Evolutionary conservation across 92 coral and sea anemone species (phyloP).

Genomic region (Siderastrea siderea): DNA sequence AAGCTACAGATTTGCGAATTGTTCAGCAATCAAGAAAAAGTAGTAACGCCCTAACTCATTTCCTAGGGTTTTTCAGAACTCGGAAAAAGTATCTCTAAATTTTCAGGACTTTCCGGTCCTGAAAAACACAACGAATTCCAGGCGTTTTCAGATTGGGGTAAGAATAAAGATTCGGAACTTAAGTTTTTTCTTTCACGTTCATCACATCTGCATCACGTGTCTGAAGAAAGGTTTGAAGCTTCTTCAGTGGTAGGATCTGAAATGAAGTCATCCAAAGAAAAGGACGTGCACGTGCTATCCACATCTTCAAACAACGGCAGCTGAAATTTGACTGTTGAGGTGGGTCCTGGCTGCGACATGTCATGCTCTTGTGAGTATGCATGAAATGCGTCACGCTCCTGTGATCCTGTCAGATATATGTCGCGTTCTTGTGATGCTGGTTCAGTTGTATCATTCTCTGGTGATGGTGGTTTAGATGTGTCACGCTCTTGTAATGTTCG

Average conservation of each 20-base stretch:
- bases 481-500: background rate
- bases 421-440: constrained; percentile 1
- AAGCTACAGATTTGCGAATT: too few species aligned
- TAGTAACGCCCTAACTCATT: too few species aligned
- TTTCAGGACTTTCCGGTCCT: background rate
- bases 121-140: background rate
- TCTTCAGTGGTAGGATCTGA: constrained; percentile 33
- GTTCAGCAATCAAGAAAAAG: too few species aligned
- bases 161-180: too few species aligned
- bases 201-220: background rate
- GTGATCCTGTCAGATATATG: background rate
- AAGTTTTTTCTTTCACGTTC: background rate
- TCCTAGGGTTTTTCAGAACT: background rate
- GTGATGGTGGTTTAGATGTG: background rate
- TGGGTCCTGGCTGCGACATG: background rate
- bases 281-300: constrained; percentile 56
- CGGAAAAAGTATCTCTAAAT: background rate
- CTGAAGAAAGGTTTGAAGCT: background rate
- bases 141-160: background rate
- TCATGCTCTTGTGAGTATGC: background rate
- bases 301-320: constrained; percentile 80
- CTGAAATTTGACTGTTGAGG: constrained; percentile 11
- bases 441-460: background rate
- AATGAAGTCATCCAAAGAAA: constrained; percentile 70
- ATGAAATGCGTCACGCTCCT: too few species aligned